These are phyloP conservation scores for Strigamia maritima DNA, from an alignment of 2,888 invertebrate genomes.

Conservation along the genomic window DNA sequence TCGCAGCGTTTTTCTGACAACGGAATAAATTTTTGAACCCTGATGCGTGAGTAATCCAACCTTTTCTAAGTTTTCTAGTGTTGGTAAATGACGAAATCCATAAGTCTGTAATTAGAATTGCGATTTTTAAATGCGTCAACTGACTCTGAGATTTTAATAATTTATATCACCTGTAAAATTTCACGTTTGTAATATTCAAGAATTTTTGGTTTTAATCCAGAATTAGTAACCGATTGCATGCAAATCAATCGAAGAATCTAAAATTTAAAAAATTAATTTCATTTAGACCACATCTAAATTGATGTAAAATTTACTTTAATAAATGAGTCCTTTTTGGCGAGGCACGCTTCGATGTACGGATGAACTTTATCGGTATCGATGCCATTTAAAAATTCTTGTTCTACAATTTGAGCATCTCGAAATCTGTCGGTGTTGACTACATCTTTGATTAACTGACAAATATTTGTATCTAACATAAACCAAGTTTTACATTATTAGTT, in stretches of 20 bases:
- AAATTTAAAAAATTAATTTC: constrained; percentile 15
- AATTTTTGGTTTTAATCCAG: constrained; percentile 87
- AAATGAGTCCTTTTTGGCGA: constrained; percentile 77
- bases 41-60: constrained; percentile 75
- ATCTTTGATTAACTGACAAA: constrained; percentile 91
- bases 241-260: constrained; percentile 80
- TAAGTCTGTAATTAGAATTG: constrained; percentile 64
- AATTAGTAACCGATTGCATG: constrained; percentile 86
- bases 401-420: constrained; percentile 72
- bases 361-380: constrained; percentile 86
- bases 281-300: background rate
- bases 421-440: constrained; percentile 71
- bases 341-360: constrained; percentile 86
- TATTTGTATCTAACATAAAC: constrained; percentile 66
- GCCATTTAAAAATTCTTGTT: constrained; percentile 89
- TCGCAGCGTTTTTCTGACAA: constrained; percentile 62
- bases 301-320: constrained; percentile 59
- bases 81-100: constrained; percentile 77
- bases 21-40: constrained; percentile 55
- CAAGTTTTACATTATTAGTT: background rate
- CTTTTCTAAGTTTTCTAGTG: constrained; percentile 80
- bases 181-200: constrained; percentile 70
- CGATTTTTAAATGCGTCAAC: no score
- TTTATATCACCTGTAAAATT: constrained; percentile 58
- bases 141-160: no score